Percentiles rank a stretch among this genome's conserved stretches.
Conservation (phyloP, 2,888 invertebrate genomes). For the Galeopsomyia nigrocyanea region DNA sequence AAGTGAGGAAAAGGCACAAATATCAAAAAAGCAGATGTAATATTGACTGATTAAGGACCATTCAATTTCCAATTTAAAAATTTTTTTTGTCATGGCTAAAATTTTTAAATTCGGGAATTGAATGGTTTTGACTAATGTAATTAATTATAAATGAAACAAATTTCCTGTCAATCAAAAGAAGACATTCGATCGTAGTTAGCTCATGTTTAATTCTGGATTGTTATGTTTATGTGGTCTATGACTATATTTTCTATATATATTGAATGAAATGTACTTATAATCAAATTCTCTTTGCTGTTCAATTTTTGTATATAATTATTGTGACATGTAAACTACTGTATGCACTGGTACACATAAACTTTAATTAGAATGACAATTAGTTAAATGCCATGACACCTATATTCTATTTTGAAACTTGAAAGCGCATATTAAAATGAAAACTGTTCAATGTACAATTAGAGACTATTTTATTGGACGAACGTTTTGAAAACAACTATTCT, state of each 20-base stretch:
- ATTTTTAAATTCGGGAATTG: slow-evolving; percentile 62
- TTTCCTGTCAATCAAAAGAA: slow-evolving; percentile 15
- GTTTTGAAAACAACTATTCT: slow-evolving; percentile 34
- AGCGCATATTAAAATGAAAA: slow-evolving; percentile 31
- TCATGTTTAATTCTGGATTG: slow-evolving; percentile 48
- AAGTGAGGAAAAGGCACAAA: slow-evolving; percentile 65
- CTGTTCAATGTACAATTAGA: slow-evolving; percentile 36
- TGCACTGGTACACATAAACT: slow-evolving; percentile 25
- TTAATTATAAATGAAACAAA: slow-evolving; percentile 1
- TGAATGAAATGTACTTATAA: slow-evolving; percentile 42
- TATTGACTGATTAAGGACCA: slow-evolving; percentile 64
- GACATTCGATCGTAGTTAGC: slow-evolving; percentile 40
- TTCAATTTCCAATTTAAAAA: slow-evolving; percentile 65
- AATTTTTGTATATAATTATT: slow-evolving; percentile 45
- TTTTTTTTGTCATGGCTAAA: slow-evolving; percentile 21
- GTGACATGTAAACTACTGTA: slow-evolving; percentile 32
- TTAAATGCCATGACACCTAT: slow-evolving; percentile 34
- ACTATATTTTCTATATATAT: slow-evolving; percentile 51
- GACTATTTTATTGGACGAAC: slow-evolving; percentile 41
- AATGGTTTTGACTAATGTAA: slow-evolving; percentile 52
- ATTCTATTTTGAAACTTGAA: slow-evolving; percentile 43
- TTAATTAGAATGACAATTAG: slow-evolving; percentile 37
- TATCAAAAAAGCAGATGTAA: slow-evolving; percentile 62
- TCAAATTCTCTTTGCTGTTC: slow-evolving; percentile 41
- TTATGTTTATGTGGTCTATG: slow-evolving; percentile 50